A percentile compares a stretch with the other conserved stretches of the same genome.
These are phyloP conservation scores for Nomada fabriciana DNA, from an alignment of 2,888 invertebrate species.

Conservation along the genomic window DNA sequence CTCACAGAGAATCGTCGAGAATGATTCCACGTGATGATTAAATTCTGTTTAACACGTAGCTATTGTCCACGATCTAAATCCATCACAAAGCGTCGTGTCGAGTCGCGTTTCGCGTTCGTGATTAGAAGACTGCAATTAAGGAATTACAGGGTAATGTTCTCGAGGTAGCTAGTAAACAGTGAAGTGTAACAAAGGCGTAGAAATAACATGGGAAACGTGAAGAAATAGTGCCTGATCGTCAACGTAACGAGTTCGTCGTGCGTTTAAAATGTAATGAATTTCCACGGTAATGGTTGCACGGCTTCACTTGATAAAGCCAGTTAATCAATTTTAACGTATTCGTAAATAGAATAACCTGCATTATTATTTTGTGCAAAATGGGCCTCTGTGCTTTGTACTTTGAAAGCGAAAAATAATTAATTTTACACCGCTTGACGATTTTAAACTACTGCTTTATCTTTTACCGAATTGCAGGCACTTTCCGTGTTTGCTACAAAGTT, in stretches of 20 bases:
- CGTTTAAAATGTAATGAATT: constrained; percentile 9
- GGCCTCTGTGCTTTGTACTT: too few species aligned
- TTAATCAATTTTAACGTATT: too few species aligned
- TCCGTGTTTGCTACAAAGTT: too few species aligned
- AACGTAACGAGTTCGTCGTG: constrained; percentile 26
- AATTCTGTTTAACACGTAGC: background rate
- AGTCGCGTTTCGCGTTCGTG: constrained; percentile 9
- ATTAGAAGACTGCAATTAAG: constrained; percentile 25
- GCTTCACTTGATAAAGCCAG: background rate
- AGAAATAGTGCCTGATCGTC: constrained; percentile 1
- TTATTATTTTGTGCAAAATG: too few species aligned
- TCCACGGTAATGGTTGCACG: background rate
- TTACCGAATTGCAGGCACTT: too few species aligned
- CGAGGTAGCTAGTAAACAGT: constrained; percentile 28
- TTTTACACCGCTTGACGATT: too few species aligned
- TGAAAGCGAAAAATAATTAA: too few species aligned
- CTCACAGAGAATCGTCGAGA: background rate
- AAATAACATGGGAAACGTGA: constrained; percentile 28
- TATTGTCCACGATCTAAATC: constrained; percentile 21
- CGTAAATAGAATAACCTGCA: too few species aligned
- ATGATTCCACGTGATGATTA: background rate
- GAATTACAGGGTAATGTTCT: constrained; percentile 23
- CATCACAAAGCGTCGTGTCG: background rate
- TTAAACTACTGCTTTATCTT: too few species aligned
- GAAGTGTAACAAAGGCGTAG: constrained; percentile 25